phyloP scores from a whole-genome alignment of 1,140 invertebrate genomes.

The Metopolophium dirhodum region DNA sequence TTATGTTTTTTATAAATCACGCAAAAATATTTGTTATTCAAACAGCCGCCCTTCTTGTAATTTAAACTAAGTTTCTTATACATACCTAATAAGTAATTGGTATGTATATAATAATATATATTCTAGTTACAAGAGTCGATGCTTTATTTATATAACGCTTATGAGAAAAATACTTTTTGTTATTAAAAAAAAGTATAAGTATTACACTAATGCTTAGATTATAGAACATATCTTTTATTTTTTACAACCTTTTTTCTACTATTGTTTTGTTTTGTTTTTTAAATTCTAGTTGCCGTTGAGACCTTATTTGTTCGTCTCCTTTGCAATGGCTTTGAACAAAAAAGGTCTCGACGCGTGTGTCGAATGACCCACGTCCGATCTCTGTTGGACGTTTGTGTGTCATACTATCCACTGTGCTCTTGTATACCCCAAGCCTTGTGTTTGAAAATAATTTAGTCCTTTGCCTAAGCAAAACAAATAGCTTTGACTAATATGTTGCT shows the following conservation, averaged over 20 bases:
- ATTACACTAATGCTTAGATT: constrained; percentile 10
- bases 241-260: constrained; percentile 33
- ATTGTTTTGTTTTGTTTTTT: not conserved
- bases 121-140: not conserved
- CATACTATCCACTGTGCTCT: not conserved
- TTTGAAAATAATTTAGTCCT: constrained; percentile 7
- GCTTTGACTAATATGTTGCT: constrained; percentile 47
- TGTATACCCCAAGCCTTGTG: not conserved
- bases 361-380: too few relatives aligned
- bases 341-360: not conserved
- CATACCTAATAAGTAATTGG: not conserved
- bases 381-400: not conserved
- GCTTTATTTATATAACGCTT: constrained; percentile 11
- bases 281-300: not conserved
- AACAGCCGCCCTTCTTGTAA: not conserved
- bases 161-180: not conserved
- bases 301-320: not conserved
- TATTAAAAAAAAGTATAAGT: constrained; percentile 4
- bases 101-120: not conserved
- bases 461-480: not conserved
- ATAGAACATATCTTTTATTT: constrained; percentile 24
- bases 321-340: not conserved
- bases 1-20: constrained; percentile 27
- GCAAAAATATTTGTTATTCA: not conserved
- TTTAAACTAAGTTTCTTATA: not conserved